Conservation (phyloP, 2,797 vertebrate species). For the Ctenosaura bakeri region DNA sequence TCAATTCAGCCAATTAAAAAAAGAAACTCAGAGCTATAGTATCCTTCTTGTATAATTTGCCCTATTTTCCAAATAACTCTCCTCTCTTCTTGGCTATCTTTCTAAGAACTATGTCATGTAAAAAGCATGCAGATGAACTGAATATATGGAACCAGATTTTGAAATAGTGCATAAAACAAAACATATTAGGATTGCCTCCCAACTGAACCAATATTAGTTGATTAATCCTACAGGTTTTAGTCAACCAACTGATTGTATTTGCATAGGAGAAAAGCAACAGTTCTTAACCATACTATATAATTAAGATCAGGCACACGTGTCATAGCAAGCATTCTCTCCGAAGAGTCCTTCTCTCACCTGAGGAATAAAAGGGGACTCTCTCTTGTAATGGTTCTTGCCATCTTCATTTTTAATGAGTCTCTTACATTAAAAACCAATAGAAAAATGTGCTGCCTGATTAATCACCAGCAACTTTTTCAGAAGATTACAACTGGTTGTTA, state of each 20-base stretch:
- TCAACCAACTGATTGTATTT: not conserved
- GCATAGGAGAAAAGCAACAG: not conserved
- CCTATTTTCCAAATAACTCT: not conserved
- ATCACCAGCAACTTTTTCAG: not conserved
- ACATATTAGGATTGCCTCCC: not conserved
- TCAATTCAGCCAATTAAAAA: not conserved
- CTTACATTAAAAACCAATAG: not conserved
- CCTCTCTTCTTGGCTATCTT: not conserved
- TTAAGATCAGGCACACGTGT: not conserved
- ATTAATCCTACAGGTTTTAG: not conserved
- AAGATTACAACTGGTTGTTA: not conserved
- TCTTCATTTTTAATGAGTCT: not conserved
- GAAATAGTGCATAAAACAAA: not conserved
- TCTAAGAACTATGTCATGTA: not conserved
- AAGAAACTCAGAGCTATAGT: not conserved
- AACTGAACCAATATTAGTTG: not conserved
- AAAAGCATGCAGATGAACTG: not conserved
- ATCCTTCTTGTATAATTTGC: not conserved
- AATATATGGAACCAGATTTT: not conserved
- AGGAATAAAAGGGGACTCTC: not conserved
- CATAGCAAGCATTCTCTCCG: not conserved
- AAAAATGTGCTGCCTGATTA: not conserved
- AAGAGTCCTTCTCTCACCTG: not conserved
- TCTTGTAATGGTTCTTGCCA: not conserved
- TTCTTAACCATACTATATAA: not conserved